Evolutionary conservation across 2,797 vertebrate genomes (phyloP).

Genomic region (Momotus momota): DNA sequence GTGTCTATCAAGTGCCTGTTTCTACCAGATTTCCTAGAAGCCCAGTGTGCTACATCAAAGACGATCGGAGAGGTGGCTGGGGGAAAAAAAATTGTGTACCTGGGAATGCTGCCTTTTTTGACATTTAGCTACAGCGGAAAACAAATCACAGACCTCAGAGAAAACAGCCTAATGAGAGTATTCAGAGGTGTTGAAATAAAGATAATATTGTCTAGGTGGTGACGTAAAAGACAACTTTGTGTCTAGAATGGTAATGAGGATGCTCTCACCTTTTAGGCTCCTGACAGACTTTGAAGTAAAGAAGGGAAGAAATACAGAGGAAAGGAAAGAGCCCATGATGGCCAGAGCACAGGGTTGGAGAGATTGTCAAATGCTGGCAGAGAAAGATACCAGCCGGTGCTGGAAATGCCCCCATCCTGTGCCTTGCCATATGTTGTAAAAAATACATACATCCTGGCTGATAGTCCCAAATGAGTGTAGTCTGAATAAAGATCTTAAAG

Average conservation of each 20-base stretch:
- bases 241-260: slow-evolving; percentile 59
- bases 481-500: background rate
- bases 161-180: slow-evolving; percentile 55
- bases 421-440: background rate
- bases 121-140: slow-evolving; percentile 39
- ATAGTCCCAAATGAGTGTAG: background rate
- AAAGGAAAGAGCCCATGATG: background rate
- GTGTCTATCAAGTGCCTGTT: background rate
- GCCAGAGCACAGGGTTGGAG: background rate
- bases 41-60: background rate
- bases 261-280: slow-evolving; percentile 8
- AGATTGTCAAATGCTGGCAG: background rate
- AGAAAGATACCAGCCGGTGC: background rate
- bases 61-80: background rate
- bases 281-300: slow-evolving; percentile 10
- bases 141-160: slow-evolving; percentile 45
- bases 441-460: background rate
- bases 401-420: background rate
- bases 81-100: background rate
- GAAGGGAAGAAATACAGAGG: background rate
- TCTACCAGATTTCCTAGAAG: background rate
- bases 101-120: background rate
- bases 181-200: slow-evolving; percentile 63
- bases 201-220: slow-evolving; percentile 53
- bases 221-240: slow-evolving; percentile 57